Conservation (phyloP, 2,113 vertebrate species). For the Tursiops truncatus region DNA sequence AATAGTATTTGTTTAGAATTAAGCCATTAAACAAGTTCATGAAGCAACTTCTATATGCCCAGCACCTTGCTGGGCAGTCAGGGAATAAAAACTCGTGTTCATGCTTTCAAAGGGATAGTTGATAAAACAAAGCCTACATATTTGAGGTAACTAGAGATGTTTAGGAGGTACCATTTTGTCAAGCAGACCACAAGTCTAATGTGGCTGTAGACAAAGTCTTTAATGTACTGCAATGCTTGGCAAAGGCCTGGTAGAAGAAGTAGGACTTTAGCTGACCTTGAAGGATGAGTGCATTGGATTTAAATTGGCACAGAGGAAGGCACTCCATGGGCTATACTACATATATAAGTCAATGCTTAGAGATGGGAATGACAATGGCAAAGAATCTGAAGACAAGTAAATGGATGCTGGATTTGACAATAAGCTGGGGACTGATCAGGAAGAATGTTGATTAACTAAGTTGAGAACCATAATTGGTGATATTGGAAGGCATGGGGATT, state of each 20-base stretch:
- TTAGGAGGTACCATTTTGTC: background rate
- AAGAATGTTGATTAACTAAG: background rate
- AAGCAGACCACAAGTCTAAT: background rate
- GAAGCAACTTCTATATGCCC: background rate
- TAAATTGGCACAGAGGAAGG: background rate
- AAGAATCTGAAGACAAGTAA: background rate
- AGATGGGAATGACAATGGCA: background rate
- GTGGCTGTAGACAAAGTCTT: conserved; percentile 23
- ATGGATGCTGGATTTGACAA: background rate
- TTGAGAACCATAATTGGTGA: background rate
- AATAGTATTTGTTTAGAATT: conserved; percentile 21
- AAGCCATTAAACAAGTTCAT: background rate
- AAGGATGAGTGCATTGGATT: background rate
- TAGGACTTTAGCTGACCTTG: background rate
- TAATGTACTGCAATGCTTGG: background rate
- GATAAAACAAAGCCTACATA: background rate
- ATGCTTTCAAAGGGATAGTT: background rate
- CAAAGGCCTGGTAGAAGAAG: background rate
- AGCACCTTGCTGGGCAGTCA: background rate
- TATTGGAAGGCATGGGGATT: background rate
- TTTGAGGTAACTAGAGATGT: background rate
- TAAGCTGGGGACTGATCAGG: background rate
- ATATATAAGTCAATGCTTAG: background rate
- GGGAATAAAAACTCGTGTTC: background rate
- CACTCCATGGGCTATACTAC: background rate